Conservation (phyloP, 37 sponge, comb jelly and placozoan species). For the Axinella damicornis region DNA sequence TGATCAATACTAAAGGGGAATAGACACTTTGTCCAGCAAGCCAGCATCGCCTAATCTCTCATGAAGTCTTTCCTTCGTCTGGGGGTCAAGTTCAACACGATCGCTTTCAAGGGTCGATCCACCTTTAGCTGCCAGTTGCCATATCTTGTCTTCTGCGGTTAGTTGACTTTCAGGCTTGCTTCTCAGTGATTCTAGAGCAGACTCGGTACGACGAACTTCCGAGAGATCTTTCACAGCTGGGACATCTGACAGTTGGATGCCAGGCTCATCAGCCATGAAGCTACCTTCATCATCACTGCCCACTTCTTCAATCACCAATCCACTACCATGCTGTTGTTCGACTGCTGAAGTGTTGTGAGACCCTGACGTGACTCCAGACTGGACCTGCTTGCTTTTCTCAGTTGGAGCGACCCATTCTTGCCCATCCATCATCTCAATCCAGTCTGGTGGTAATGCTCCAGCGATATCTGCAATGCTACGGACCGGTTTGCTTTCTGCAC, state of each 20-base stretch:
- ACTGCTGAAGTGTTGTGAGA: not conserved
- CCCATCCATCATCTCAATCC: too few species aligned
- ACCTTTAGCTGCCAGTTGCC: conserved; percentile 46
- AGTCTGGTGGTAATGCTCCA: too few species aligned
- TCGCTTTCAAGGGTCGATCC: conserved; percentile 56
- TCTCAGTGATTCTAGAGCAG: not conserved
- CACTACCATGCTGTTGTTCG: not conserved
- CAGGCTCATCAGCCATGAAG: not conserved
- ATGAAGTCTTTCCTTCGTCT: conserved; percentile 36
- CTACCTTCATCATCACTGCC: not conserved
- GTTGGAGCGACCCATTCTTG: too few species aligned
- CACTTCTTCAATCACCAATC: not conserved
- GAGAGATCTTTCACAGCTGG: not conserved
- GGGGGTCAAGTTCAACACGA: conserved; percentile 24
- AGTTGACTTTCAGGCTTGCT: conserved; percentile 16
- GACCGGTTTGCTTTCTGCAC: too few species aligned
- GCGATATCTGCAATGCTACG: too few species aligned
- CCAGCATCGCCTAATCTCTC: conserved; percentile 8
- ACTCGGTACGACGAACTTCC: not conserved
- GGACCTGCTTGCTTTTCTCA: too few species aligned
- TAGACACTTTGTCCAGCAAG: conserved; percentile 27
- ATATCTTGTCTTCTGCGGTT: conserved; percentile 34
- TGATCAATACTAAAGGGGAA: conserved; percentile 17
- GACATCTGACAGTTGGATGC: conserved; percentile 20
- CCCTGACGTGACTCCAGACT: too few species aligned